These are phyloP conservation scores for Pegea sp. DNA, from an alignment of 23 tunicate species.

Conservation along the genomic window DNA sequence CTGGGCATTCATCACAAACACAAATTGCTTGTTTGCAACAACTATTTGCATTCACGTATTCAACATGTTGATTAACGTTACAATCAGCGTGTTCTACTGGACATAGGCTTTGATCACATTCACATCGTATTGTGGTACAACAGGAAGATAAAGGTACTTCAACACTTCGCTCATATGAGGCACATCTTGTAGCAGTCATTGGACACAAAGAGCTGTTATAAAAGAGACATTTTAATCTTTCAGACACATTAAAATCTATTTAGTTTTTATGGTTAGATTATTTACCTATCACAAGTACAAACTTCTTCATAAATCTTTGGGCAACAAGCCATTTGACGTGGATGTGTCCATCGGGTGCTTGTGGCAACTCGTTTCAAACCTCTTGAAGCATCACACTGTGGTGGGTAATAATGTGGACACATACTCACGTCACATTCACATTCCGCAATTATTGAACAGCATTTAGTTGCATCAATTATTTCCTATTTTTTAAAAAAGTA, in stretches of 20 bases:
- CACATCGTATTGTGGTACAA: constrained; percentile 41
- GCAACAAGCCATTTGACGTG: constrained; percentile 43
- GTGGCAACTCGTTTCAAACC: constrained; percentile 61
- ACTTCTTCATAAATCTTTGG: constrained; percentile 52
- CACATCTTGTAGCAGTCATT: constrained; percentile 29
- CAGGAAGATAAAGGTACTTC: constrained; percentile 50
- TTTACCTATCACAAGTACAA: constrained; percentile 80
- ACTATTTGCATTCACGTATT: constrained; percentile 17
- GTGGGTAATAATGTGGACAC: constrained; percentile 33
- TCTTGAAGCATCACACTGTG: constrained; percentile 24
- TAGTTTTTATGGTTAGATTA: background rate
- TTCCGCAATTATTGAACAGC: constrained; percentile 57
- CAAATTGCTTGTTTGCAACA: constrained; percentile 68
- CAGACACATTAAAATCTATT: background rate
- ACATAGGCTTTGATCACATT: constrained; percentile 45
- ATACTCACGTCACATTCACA: constrained; percentile 62
- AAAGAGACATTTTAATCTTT: background rate
- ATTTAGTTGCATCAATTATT: constrained; percentile 11
- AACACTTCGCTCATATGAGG: constrained; percentile 28
- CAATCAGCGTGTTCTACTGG: constrained; percentile 24
- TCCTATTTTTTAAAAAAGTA: constrained; percentile 7
- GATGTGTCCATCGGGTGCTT: constrained; percentile 30
- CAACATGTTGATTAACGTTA: constrained; percentile 36
- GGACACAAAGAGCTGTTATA: constrained; percentile 62
- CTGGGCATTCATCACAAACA: constrained; percentile 54